Conservation (phyloP, 2,888 invertebrate species). For the Clusia tigrina region DNA sequence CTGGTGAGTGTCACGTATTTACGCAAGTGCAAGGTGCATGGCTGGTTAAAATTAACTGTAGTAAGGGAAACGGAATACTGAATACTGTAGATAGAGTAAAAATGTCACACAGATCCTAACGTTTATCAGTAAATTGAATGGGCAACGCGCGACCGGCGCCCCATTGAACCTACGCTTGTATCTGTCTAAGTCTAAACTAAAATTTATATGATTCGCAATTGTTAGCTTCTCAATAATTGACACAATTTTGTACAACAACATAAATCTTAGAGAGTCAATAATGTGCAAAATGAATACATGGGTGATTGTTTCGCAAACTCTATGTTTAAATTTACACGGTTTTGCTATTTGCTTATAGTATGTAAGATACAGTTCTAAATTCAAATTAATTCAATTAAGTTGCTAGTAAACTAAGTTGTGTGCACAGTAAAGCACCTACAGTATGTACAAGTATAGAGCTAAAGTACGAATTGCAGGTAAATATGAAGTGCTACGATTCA, state of each 20-base stretch:
- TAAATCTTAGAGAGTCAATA: slow-evolving; percentile 32
- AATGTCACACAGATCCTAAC: slow-evolving; percentile 39
- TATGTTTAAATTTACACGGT: too few relatives aligned
- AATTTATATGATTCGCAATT: slow-evolving; percentile 1
- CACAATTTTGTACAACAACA: slow-evolving; percentile 44
- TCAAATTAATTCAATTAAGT: too few relatives aligned
- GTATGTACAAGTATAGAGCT: too few relatives aligned
- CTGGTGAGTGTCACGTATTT: not conserved
- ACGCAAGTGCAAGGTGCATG: not conserved
- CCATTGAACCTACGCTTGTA: not conserved
- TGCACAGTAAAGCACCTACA: too few relatives aligned
- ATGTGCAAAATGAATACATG: slow-evolving; percentile 19
- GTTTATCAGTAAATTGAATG: slow-evolving; percentile 10
- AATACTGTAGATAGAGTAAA: slow-evolving; percentile 31
- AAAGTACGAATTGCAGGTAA: too few relatives aligned
- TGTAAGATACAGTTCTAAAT: too few relatives aligned
- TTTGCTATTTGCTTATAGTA: too few relatives aligned
- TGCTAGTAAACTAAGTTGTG: too few relatives aligned
- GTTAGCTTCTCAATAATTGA: slow-evolving; percentile 37
- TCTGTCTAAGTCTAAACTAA: not conserved
- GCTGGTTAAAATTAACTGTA: not conserved
- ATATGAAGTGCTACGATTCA: too few relatives aligned
- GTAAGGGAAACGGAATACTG: slow-evolving; percentile 6
- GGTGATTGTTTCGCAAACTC: slow-evolving; percentile 14
- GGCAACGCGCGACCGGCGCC: not conserved